These are phyloP conservation scores for Tolmerus cingulatus DNA, from an alignment of 2,888 invertebrate species.

Conservation along the genomic window DNA sequence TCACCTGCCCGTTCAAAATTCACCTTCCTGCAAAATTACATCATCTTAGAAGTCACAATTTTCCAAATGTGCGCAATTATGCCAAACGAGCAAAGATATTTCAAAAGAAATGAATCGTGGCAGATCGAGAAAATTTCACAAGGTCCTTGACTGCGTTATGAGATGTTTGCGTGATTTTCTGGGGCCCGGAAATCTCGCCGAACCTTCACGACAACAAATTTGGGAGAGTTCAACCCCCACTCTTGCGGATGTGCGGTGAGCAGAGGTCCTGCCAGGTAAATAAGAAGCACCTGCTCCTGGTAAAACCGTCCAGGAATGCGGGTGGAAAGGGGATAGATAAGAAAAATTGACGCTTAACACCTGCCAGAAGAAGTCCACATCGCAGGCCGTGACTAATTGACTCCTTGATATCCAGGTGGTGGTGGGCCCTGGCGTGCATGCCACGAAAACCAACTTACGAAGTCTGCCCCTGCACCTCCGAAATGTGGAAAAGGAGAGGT, in stretches of 20 bases:
- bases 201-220: neutral
- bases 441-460: neutral
- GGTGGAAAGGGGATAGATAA: neutral
- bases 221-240: neutral
- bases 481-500: neutral
- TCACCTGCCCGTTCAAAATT: neutral
- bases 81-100: slow-evolving; percentile 13
- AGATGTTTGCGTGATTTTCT: slow-evolving; percentile 9
- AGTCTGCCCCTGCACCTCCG: neutral
- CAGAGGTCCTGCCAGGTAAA: neutral
- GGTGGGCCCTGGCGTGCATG: neutral
- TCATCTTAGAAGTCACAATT: slow-evolving; percentile 10
- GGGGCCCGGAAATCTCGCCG: neutral
- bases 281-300: neutral
- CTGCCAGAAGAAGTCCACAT: slow-evolving; percentile 8
- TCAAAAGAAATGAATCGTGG: slow-evolving; percentile 9
- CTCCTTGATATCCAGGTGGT: slow-evolving; percentile 4
- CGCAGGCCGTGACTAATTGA: slow-evolving; percentile 17
- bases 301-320: neutral
- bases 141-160: neutral
- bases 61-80: slow-evolving; percentile 22
- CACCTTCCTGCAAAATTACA: neutral
- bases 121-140: neutral
- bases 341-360: slow-evolving; percentile 14
- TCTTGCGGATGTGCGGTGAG: neutral